Evolutionary conservation across 1,140 invertebrate species (phyloP).

Genomic region (Drosophila ananassae): DNA sequence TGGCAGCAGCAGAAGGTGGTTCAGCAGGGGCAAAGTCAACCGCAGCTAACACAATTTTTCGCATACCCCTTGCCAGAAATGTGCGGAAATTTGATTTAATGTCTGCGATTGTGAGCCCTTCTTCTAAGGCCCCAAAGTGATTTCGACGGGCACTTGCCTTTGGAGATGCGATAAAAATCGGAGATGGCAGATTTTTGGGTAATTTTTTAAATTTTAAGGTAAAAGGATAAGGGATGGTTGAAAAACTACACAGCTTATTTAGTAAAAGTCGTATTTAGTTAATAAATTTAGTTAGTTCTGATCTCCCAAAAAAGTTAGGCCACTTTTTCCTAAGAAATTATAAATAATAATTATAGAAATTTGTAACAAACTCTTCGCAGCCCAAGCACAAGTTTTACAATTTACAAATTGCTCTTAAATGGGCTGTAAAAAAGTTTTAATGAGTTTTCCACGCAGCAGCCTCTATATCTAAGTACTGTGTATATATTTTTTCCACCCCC

Average conservation of each 20-base stretch:
- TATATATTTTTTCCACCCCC: constrained; percentile 16
- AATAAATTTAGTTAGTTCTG: too few species aligned
- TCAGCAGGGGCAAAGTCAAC: constrained; percentile 27
- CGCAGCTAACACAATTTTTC: constrained; percentile 78
- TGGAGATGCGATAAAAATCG: constrained; percentile 22
- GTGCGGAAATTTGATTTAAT: constrained; percentile 84
- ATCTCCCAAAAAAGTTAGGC: too few species aligned
- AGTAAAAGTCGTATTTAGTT: too few species aligned
- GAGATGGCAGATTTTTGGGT: constrained; percentile 26
- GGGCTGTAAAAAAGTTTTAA: constrained; percentile 83
- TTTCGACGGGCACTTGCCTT: constrained; percentile 31
- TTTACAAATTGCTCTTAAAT: constrained; percentile 83
- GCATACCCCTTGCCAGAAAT: constrained; percentile 65
- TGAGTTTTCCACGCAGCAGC: constrained; percentile 71
- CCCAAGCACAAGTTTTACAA: constrained; percentile 57
- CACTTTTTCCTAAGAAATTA: constrained; percentile 14
- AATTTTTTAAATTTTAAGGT: background rate
- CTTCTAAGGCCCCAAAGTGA: constrained; percentile 56
- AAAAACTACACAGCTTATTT: background rate
- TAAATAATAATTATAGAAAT: constrained; percentile 67
- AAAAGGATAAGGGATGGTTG: background rate
- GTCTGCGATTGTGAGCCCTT: constrained; percentile 70
- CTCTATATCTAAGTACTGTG: constrained; percentile 32
- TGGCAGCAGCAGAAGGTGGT: constrained; percentile 25
- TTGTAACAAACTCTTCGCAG: constrained; percentile 40